These are phyloP conservation scores for Steinernema scapterisci DNA, from an alignment of 2,888 invertebrate genomes.

Conservation along the genomic window DNA sequence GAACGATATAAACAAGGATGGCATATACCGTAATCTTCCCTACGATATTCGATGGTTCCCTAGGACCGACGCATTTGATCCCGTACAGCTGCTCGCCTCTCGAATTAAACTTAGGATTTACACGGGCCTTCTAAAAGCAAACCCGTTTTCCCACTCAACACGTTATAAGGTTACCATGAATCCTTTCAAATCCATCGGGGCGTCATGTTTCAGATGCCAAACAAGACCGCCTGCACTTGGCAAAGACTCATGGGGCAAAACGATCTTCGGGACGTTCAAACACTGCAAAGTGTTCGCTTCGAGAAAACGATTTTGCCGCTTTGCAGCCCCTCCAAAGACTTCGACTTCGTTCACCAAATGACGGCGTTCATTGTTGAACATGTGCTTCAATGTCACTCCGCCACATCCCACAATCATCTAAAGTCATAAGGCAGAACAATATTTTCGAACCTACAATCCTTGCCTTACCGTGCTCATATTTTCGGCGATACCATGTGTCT, in stretches of 20 bases:
- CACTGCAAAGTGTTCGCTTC: background rate
- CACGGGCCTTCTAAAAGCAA: background rate
- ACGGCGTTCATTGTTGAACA: slow-evolving; percentile 12
- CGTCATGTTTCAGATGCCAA: background rate
- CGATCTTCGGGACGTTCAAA: background rate
- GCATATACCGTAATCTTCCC: background rate
- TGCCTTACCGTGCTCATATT: slow-evolving; percentile 4
- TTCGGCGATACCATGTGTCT: background rate
- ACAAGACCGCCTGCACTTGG: background rate
- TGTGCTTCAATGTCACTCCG: background rate
- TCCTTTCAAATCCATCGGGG: background rate
- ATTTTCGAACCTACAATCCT: background rate
- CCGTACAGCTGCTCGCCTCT: slow-evolving; percentile 3
- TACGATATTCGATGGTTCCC: background rate
- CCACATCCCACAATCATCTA: background rate
- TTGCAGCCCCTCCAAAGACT: background rate
- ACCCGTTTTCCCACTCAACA: no score
- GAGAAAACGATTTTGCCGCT: background rate
- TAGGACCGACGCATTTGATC: background rate
- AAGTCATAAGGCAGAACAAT: background rate
- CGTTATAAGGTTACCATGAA: background rate
- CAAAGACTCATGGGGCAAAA: background rate
- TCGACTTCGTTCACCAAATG: background rate
- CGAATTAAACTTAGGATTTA: background rate
- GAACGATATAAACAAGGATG: background rate